Evolutionary conservation across 2,888 invertebrate species (phyloP).

Genomic region (Micropterix aruncella): DNA sequence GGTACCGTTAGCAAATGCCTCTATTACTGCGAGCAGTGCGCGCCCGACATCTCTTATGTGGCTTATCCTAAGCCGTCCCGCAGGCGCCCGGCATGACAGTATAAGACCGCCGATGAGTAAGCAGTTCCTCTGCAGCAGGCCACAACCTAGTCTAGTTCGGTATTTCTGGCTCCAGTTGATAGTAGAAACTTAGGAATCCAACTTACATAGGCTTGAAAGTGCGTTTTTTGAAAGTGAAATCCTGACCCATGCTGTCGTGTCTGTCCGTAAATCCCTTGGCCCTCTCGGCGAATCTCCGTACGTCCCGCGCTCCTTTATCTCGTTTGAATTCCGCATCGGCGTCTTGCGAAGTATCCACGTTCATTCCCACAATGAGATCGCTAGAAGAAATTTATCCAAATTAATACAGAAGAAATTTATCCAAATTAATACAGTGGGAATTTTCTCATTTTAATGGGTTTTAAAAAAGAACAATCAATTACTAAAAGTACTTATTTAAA

Average conservation of each 20-base stretch:
- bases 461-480: too few relatives aligned
- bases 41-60: too few relatives aligned
- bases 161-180: conserved; percentile 11
- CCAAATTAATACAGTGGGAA: too few relatives aligned
- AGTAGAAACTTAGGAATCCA: not conserved
- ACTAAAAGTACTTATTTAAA: too few relatives aligned
- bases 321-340: conserved; percentile 17
- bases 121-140: conserved; percentile 2
- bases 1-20: too few relatives aligned
- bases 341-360: conserved; percentile 47
- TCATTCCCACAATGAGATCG: conserved; percentile 63
- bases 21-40: too few relatives aligned
- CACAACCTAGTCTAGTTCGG: not conserved
- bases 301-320: conserved; percentile 36
- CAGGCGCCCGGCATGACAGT: too few relatives aligned
- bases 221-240: not conserved
- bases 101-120: too few relatives aligned
- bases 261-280: conserved; percentile 15
- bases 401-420: too few relatives aligned
- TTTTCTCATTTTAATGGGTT: too few relatives aligned
- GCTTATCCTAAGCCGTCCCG: too few relatives aligned
- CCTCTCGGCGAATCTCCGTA: conserved; percentile 31
- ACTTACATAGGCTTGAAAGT: not conserved
- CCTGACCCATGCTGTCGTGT: conserved; percentile 10
- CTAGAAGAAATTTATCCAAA: too few relatives aligned